Evolutionary conservation across 2,888 invertebrate species (phyloP).

Genomic region (Coelinius sp.): DNA sequence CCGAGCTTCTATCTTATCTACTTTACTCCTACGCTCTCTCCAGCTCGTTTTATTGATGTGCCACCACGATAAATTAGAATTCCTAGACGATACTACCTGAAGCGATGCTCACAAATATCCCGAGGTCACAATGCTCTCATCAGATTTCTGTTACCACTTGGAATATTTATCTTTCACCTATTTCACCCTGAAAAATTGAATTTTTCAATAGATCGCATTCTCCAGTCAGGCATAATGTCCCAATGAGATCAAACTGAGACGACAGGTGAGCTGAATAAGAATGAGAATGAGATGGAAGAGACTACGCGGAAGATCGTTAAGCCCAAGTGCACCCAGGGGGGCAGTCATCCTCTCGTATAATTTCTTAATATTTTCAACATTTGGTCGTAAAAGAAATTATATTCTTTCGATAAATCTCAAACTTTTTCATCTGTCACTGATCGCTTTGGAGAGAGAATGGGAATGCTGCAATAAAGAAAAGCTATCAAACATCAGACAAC

Average conservation of each 20-base stretch:
- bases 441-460: neutral
- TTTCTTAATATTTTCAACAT: constrained; percentile 8
- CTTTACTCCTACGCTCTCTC: neutral
- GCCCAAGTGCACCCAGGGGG: neutral
- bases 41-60: constrained; percentile 10
- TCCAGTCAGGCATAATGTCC: neutral
- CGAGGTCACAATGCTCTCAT: neutral
- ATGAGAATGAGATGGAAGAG: neutral
- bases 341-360: neutral
- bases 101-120: neutral
- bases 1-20: constrained; percentile 5
- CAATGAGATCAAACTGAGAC: constrained; percentile 1
- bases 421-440: neutral
- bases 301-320: neutral
- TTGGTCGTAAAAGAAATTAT: neutral
- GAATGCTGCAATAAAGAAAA: neutral
- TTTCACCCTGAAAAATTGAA: constrained; percentile 6
- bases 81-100: neutral
- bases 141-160: neutral
- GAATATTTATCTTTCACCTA: neutral
- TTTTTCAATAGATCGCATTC: neutral
- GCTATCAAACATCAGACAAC: neutral
- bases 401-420: neutral
- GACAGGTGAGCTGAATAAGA: constrained; percentile 1
- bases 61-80: constrained; percentile 16